Base-by-base conservation (phyloP, 2,888 invertebrate species). In the Aporophyla lueneburgensis region DNA sequence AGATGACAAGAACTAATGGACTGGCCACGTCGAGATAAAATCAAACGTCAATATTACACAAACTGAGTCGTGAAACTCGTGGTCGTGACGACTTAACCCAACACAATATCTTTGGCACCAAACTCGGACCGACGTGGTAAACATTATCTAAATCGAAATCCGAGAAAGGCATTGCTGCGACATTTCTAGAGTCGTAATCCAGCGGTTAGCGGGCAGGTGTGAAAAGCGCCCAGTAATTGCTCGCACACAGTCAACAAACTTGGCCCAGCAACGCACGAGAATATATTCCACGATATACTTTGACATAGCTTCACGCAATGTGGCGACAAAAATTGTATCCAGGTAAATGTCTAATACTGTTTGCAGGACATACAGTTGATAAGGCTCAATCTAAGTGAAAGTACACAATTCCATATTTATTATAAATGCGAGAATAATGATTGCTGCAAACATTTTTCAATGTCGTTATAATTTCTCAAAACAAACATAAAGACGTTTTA, bases 161-260 rank as follows among this genome's bases (percentile, higher is more conserved):
- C 88, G 62, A 86, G 91, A 91, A 92, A 89, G 85, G 83, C 89
- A 89, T 90, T 84, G 80, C 89, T 91, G 93, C 88, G 94, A 95
- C 96, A 95, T 94, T 93, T 94, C 93, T 87, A 90, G 90, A 86
- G 87, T 77, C 88, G 87, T 91, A 93, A 92, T 92, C 90, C 89
- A 90, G 83, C 95, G 84, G 90, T 96, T 96, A 96, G 94, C 94
- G 85, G 86, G 89, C 85, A 93, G 88, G 95, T 95, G 96, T 96
- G 94, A 96, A 96, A 95, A 96, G 96, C 94, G 88, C 89, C 83
- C 80, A 91, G 92, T 95, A 94, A 95, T 96, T 94, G 93, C 93
- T 92, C 87, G 80, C 87, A 83, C 81, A 89, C 86, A 89, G 91
- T 92, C 91, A 92, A 93, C 89, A 93, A 88, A 88, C 86, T 76